Evolutionary conservation across 2,113 vertebrate genomes (phyloP).

Genomic region (Ranitomeya variabilis): DNA sequence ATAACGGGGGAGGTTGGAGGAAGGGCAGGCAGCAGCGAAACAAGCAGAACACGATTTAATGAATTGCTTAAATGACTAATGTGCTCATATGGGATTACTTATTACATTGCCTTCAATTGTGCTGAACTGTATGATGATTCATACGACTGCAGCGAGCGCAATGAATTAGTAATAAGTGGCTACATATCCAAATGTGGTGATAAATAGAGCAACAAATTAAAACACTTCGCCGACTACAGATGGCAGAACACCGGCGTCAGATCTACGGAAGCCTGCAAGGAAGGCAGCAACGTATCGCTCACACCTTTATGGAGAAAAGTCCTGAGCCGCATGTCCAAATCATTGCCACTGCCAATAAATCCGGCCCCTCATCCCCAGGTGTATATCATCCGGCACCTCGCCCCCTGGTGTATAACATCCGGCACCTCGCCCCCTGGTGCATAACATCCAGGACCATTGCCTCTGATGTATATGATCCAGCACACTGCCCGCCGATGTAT

Average conservation of each 20-base stretch:
- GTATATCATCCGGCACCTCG: too few relatives aligned
- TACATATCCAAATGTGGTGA: slow-evolving; percentile 67
- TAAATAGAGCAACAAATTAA: slow-evolving; percentile 62
- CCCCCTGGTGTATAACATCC: too few relatives aligned
- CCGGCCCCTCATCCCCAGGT: too few relatives aligned
- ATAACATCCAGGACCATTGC: too few relatives aligned
- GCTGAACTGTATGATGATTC: slow-evolving; percentile 69
- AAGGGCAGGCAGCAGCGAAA: slow-evolving; percentile 56
- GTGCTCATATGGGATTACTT: slow-evolving; percentile 64
- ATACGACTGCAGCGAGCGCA: slow-evolving; percentile 66
- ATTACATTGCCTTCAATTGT: slow-evolving; percentile 67
- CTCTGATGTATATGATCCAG: too few relatives aligned
- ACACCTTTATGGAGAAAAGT: too few relatives aligned
- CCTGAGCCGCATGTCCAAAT: too few relatives aligned
- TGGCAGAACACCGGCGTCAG: slow-evolving; percentile 52
- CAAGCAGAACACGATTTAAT: slow-evolving; percentile 62
- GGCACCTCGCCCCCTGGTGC: too few relatives aligned
- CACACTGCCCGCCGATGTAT: too few relatives aligned
- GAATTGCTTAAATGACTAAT: slow-evolving; percentile 66
- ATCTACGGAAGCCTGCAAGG: neutral
- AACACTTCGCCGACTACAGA: slow-evolving; percentile 58
- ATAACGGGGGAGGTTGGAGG: neutral
- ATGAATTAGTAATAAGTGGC: slow-evolving; percentile 73
- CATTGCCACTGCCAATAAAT: too few relatives aligned
- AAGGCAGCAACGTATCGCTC: too few relatives aligned